Evolutionary conservation across 1,140 invertebrate genomes (phyloP).

Genomic region (Microplitis mediator): DNA sequence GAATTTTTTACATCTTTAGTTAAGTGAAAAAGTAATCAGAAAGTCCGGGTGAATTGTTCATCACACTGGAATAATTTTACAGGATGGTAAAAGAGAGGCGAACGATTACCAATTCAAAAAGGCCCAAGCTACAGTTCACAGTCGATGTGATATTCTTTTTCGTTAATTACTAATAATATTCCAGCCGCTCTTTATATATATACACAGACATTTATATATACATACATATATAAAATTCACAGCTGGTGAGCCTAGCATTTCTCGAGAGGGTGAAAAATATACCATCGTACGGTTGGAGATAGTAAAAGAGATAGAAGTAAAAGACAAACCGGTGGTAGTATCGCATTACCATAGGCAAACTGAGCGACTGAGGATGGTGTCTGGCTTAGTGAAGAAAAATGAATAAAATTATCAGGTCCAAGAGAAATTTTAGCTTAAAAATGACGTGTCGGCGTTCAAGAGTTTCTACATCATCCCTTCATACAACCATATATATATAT

Average conservation of each 20-base stretch:
- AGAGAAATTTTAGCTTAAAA: constrained; percentile 31
- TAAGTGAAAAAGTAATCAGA: constrained; percentile 14
- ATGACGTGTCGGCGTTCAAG: constrained; percentile 10
- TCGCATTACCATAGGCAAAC: constrained; percentile 62
- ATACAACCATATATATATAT: background rate
- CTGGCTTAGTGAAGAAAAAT: constrained; percentile 57
- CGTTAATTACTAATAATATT: constrained; percentile 64
- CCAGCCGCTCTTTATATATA: constrained; percentile 39
- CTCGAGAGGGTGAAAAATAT: constrained; percentile 40
- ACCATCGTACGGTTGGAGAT: constrained; percentile 33
- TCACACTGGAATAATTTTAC: constrained; percentile 10
- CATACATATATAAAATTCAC: background rate
- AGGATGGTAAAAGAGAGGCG: constrained; percentile 1
- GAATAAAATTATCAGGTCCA: constrained; percentile 60
- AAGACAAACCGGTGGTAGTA: constrained; percentile 28
- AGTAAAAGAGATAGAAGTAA: constrained; percentile 13
- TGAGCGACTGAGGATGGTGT: constrained; percentile 44
- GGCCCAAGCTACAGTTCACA: constrained; percentile 6
- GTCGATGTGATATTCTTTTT: constrained; percentile 36
- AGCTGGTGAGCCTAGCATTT: constrained; percentile 18
- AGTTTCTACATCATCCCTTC: background rate
- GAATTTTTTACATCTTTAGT: background rate
- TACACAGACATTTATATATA: constrained; percentile 5
- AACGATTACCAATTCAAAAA: constrained; percentile 34
- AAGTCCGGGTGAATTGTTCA: background rate